Conservation (phyloP, 2,888 invertebrate genomes). For the Eupeodes latifasciatus region DNA sequence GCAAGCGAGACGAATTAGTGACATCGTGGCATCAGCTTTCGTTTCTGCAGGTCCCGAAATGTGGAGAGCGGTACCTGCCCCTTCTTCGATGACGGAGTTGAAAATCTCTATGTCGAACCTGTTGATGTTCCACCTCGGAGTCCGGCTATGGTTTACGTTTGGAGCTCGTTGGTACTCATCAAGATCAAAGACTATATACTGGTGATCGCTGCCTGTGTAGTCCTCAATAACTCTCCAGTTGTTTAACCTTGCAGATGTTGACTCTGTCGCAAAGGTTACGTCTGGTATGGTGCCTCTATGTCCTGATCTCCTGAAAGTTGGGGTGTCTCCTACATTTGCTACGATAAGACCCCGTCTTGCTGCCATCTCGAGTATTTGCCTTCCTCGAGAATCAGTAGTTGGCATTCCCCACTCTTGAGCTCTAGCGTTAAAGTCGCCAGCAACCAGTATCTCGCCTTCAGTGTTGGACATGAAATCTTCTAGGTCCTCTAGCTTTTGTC, state of each 20-base stretch:
- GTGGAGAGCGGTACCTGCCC: neutral
- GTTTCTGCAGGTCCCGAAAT: neutral
- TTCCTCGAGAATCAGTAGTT: conserved; percentile 49
- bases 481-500: conserved; percentile 20
- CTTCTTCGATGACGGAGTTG: conserved; percentile 2
- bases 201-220: too few species aligned
- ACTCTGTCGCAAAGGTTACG: conserved; percentile 9
- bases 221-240: too few species aligned
- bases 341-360: conserved; percentile 51
- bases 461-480: neutral
- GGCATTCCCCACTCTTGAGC: conserved; percentile 39
- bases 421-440: conserved; percentile 36
- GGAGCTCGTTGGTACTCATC: too few species aligned
- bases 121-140: too few species aligned
- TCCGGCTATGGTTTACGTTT: too few species aligned
- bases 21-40: conserved; percentile 11
- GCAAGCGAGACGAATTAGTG: conserved; percentile 3
- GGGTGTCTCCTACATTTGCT: conserved; percentile 33
- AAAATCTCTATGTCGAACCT: neutral
- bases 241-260: neutral
- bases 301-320: conserved; percentile 38
- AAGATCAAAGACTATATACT: too few species aligned
- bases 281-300: conserved; percentile 17
- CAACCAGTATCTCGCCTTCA: conserved; percentile 11
- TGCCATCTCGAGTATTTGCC: conserved; percentile 60